Evolutionary conservation across 2,113 vertebrate genomes (phyloP).

Genomic region (Pithys albifrons): DNA sequence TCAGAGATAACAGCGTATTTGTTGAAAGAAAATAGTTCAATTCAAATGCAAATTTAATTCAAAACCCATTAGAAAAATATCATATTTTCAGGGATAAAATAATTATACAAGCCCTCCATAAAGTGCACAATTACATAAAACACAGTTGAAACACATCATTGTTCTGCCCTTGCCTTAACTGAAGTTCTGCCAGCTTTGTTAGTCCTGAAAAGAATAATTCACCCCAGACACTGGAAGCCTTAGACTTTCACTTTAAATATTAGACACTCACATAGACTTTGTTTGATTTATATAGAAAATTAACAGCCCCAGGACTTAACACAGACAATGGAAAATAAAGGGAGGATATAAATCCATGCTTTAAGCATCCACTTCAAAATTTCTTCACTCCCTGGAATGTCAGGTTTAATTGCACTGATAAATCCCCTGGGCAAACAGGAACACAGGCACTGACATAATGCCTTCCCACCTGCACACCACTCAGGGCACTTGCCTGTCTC

Average conservation of each 20-base stretch:
- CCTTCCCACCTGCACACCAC: slow-evolving; percentile 3
- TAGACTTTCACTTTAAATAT: slow-evolving; percentile 64
- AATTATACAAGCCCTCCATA: slow-evolving; percentile 8
- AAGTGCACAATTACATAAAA: slow-evolving; percentile 36
- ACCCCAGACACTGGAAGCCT: slow-evolving; percentile 1
- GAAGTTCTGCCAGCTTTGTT: slow-evolving; percentile 59
- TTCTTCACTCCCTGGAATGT: slow-evolving; percentile 13
- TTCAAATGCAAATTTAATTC: slow-evolving; percentile 56
- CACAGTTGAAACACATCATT: slow-evolving; percentile 34
- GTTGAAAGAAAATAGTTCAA: slow-evolving; percentile 20
- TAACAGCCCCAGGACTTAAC: slow-evolving; percentile 38
- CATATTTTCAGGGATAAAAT: slow-evolving; percentile 25
- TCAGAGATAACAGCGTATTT: slow-evolving; percentile 18
- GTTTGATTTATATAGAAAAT: slow-evolving; percentile 54
- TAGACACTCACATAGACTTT: slow-evolving; percentile 32
- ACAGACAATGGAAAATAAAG: slow-evolving; percentile 43
- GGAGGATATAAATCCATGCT: slow-evolving; percentile 35
- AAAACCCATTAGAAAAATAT: slow-evolving; percentile 31
- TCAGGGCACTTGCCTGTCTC: neutral
- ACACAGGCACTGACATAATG: neutral
- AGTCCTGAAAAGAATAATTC: slow-evolving; percentile 44
- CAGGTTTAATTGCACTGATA: slow-evolving; percentile 30
- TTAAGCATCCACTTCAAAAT: slow-evolving; percentile 38
- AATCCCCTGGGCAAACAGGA: neutral
- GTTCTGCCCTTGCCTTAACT: slow-evolving; percentile 37